Evolutionary conservation across 1,140 invertebrate species (phyloP).

Genomic region (Drosophila sturtevanti): DNA sequence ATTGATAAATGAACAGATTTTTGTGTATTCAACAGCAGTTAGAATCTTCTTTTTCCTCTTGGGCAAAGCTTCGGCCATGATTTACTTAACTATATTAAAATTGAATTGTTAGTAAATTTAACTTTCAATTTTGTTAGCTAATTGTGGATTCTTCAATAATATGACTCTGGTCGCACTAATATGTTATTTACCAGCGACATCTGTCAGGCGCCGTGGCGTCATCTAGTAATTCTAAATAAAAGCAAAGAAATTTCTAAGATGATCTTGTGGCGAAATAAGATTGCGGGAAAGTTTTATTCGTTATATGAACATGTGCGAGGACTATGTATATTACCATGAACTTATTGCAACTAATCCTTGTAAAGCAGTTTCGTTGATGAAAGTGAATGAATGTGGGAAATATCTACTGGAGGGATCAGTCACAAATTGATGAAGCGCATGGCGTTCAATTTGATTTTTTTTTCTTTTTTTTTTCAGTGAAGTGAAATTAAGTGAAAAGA

Average conservation of each 20-base stretch:
- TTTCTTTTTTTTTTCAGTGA: no score
- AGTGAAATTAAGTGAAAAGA: no score
- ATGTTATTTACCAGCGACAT: no score
- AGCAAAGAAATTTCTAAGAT: neutral
- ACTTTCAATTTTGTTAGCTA: neutral
- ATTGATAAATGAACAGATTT: conserved; percentile 66
- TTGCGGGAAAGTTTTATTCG: neutral
- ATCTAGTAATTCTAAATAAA: neutral
- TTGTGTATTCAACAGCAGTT: conserved; percentile 39
- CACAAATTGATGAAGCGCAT: no score
- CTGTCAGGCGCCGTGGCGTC: neutral
- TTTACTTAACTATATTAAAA: conserved; percentile 10
- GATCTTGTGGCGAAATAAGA: neutral
- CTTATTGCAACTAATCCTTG: no score
- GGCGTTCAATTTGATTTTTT: no score
- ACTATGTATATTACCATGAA: no score
- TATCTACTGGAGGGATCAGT: no score
- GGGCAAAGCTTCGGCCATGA: conserved; percentile 27
- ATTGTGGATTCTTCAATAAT: neutral
- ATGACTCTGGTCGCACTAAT: neutral
- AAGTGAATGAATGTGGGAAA: no score
- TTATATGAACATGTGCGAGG: neutral
- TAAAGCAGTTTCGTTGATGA: no score
- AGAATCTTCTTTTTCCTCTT: conserved; percentile 48
- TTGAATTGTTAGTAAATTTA: neutral